phyloP scores from a whole-genome alignment of 1,140 invertebrate species.

The Colletes latitarsis region DNA sequence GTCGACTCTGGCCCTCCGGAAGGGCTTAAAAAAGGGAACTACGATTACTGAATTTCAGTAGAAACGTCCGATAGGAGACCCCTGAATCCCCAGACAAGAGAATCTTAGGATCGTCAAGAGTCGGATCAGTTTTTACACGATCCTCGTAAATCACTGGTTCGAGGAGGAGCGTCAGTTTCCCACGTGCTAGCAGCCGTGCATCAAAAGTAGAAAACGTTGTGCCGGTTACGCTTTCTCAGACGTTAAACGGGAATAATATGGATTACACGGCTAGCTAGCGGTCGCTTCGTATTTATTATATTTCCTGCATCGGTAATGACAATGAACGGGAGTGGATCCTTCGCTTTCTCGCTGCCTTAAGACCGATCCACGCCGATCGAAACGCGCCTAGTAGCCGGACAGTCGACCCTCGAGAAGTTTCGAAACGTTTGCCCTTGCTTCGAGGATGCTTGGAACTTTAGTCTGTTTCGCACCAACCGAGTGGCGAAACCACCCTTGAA shows the following conservation, averaged over 20 bases:
- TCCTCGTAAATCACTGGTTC: neutral
- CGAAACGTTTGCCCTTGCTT: too few relatives aligned
- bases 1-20: neutral
- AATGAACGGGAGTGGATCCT: neutral
- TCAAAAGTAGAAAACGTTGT: constrained; percentile 33
- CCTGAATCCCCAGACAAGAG: too few relatives aligned
- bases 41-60: too few relatives aligned
- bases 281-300: constrained; percentile 7
- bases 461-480: too few relatives aligned
- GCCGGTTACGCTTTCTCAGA: constrained; percentile 35
- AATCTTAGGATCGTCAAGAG: neutral
- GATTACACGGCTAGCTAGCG: constrained; percentile 5
- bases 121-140: neutral
- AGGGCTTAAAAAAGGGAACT: too few relatives aligned
- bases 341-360: constrained; percentile 4
- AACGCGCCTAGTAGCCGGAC: too few relatives aligned
- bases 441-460: too few relatives aligned
- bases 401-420: too few relatives aligned
- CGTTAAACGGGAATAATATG: constrained; percentile 36
- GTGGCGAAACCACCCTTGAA: too few relatives aligned
- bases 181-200: neutral
- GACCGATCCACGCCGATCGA: neutral
- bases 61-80: too few relatives aligned
- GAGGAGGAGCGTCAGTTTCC: neutral
- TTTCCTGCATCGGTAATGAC: constrained; percentile 18